These are phyloP conservation scores for Pristis pectinata DNA, from an alignment of 2,797 vertebrate species.

Conservation along the genomic window DNA sequence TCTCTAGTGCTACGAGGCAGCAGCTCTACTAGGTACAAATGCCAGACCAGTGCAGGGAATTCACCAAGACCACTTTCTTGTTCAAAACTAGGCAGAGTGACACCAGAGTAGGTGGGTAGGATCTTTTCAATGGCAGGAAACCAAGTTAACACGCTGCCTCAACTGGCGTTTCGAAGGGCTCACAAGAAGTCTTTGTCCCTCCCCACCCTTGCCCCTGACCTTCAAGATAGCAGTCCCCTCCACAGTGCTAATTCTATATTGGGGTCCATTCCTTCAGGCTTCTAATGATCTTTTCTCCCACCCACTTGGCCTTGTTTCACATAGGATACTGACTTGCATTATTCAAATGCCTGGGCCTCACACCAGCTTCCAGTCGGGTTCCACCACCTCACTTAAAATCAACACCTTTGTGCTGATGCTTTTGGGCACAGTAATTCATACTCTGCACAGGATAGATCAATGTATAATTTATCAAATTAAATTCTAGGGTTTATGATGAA, in stretches of 20 bases:
- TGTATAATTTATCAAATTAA: neutral
- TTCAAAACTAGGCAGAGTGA: neutral
- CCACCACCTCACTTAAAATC: neutral
- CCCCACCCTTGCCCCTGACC: neutral
- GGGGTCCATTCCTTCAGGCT: neutral
- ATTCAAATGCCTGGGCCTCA: neutral
- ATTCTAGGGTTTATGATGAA: too few relatives aligned
- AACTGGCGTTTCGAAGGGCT: neutral
- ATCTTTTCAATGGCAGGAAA: too few relatives aligned
- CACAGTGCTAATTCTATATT: neutral
- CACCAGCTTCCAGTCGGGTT: neutral
- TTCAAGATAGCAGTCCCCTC: neutral
- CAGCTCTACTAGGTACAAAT: too few relatives aligned
- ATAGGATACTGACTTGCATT: neutral
- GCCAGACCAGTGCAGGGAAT: neutral
- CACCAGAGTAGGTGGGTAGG: neutral
- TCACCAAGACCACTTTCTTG: neutral
- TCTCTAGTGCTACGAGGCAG: too few relatives aligned
- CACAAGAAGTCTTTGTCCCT: neutral
- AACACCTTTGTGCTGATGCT: neutral
- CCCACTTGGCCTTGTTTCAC: neutral
- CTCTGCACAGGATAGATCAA: neutral
- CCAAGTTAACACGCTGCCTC: neutral
- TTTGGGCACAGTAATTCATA: neutral
- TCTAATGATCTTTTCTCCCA: neutral